These are phyloP conservation scores for Tuberolachnus salignus DNA, from an alignment of 2,888 invertebrate genomes.

Conservation along the genomic window DNA sequence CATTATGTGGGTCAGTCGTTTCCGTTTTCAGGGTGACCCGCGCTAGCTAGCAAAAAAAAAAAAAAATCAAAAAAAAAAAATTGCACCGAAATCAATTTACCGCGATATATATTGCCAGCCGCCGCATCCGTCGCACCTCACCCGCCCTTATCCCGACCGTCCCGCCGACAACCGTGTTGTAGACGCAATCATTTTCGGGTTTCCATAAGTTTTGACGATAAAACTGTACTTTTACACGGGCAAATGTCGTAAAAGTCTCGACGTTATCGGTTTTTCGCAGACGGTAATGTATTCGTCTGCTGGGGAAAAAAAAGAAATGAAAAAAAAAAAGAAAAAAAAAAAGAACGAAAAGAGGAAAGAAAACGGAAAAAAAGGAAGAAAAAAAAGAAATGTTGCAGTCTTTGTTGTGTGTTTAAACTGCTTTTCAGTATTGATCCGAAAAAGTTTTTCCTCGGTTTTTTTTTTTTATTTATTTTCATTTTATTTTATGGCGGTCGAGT, in stretches of 20 bases:
- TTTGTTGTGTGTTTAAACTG: conserved; percentile 57
- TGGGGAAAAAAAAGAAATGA: conserved; percentile 8
- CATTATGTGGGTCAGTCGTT: conserved; percentile 36
- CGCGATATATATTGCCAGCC: background rate
- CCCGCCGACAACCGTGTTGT: too few species aligned
- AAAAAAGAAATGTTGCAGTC: conserved; percentile 53
- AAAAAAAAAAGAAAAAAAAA: background rate
- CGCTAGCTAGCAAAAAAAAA: too few species aligned
- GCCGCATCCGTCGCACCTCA: background rate
- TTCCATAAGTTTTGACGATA: conserved; percentile 50
- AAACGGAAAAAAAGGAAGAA: background rate
- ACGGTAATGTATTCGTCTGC: conserved; percentile 56
- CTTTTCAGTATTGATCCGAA: conserved; percentile 56
- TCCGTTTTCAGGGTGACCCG: conserved; percentile 18
- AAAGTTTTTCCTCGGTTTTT: conserved; percentile 50
- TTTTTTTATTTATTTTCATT: conserved; percentile 35
- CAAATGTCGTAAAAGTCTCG: conserved; percentile 56
- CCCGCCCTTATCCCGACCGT: background rate
- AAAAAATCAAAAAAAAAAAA: background rate
- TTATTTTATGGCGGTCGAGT: conserved; percentile 49
- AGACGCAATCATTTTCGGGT: conserved; percentile 47
- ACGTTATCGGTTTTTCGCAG: conserved; percentile 51
- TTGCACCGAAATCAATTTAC: conserved; percentile 17
- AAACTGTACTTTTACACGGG: conserved; percentile 49
- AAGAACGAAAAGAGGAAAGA: too few species aligned